Base-by-base conservation (phyloP, 2,113 vertebrate species). In the Engraulis encrasicolus region DNA sequence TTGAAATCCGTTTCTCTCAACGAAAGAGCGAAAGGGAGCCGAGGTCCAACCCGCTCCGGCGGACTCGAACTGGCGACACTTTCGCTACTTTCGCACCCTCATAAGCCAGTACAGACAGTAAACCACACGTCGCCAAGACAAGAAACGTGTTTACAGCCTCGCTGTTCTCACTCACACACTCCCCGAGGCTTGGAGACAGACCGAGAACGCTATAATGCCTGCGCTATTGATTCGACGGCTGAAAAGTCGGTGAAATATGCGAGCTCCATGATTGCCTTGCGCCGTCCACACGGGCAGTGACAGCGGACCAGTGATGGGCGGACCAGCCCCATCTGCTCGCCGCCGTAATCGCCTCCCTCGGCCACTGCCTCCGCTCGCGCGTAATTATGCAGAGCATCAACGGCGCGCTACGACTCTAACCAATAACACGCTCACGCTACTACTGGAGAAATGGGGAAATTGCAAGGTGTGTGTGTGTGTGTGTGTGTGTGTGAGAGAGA, bases 301-400 rank as follows among this genome's bases (percentile, higher is more conserved):
- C 93, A 94, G 92, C n/a, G 94, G 93, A 92, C n/a, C n/a, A n/a
- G n/a, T n/a, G n/a, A n/a, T n/a, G n/a, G n/a, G 90, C 89, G 92
- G 95, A 95, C 93, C 93, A 96, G 91, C 96, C n/a, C 96, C 95
- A 96, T 97, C 95, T 96, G 96, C 93, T 96, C 95, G 91, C 92
- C 86, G 92, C 94, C 96, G 96, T 97, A 96, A 98, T 96, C 96
- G 94, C 95, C 95, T 95, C 95, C 97, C 95, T 95, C 94, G 87
- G 93, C 95, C 94, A 92, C 95, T 93, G 93, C 93, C 94, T 96
- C 91, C 95, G 93, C 92, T 91, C 95, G 93, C 92, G 94, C 96
- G 96, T 96, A 95, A 96, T 96, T 97, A 95, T 95, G 91, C 94
- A 94, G 95, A 96, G 96, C 95, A 96, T 96, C 92, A 90, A 74